phyloP scores from a whole-genome alignment of 2,113 vertebrate genomes.

The Melanocharis versteri region DNA sequence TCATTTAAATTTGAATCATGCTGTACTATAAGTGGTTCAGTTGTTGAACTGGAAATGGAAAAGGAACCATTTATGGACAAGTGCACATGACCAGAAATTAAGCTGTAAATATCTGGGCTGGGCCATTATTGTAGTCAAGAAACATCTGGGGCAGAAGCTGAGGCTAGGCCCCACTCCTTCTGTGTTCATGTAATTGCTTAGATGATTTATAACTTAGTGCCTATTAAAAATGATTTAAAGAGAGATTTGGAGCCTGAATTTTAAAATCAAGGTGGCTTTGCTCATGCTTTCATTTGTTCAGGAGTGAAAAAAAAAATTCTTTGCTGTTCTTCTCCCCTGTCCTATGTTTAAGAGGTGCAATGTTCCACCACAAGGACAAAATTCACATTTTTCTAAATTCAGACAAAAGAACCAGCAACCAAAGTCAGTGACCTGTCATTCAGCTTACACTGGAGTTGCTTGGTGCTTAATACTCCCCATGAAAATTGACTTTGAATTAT shows the following conservation, averaged over 20 bases:
- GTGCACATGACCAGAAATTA: slow-evolving; percentile 76
- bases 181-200: slow-evolving; percentile 74
- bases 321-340: background rate
- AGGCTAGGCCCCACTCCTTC: slow-evolving; percentile 64
- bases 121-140: slow-evolving; percentile 72
- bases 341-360: slow-evolving; percentile 5
- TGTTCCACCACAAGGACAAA: slow-evolving; percentile 48
- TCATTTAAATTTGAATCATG: slow-evolving; percentile 60
- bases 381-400: slow-evolving; percentile 21
- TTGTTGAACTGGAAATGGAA: slow-evolving; percentile 71
- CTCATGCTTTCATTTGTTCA: slow-evolving; percentile 55
- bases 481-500: background rate
- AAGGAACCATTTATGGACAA: slow-evolving; percentile 74
- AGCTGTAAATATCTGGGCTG: slow-evolving; percentile 80
- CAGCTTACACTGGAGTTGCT: background rate
- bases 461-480: background rate
- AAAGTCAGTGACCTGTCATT: background rate
- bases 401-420: slow-evolving; percentile 4
- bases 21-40: slow-evolving; percentile 55
- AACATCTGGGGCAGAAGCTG: slow-evolving; percentile 74
- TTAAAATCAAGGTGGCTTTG: slow-evolving; percentile 63
- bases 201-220: slow-evolving; percentile 75
- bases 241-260: slow-evolving; percentile 67
- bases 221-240: slow-evolving; percentile 75
- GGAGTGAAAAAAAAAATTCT: background rate